Conservation (phyloP, 2,113 vertebrate species). For the Chlorodrepanis virens region DNA sequence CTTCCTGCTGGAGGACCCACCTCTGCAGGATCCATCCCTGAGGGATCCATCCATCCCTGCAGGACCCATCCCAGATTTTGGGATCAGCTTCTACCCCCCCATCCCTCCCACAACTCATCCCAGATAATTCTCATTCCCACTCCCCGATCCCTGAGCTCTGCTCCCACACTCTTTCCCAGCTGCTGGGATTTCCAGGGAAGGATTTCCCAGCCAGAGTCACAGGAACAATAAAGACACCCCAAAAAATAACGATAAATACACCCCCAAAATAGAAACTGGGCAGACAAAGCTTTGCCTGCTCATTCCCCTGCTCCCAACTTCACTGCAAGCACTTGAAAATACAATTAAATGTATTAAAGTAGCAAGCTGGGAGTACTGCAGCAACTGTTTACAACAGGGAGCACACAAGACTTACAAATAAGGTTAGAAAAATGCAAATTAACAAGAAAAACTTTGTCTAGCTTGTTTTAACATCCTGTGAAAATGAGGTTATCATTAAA, state of each 20-base stretch:
- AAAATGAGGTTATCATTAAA: not conserved
- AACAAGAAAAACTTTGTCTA: not conserved
- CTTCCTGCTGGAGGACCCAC: too few relatives aligned
- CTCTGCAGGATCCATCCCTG: not conserved
- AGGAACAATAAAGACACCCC: accelerated
- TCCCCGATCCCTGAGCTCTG: accelerated
- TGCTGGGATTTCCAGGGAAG: not conserved
- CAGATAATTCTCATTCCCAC: accelerated
- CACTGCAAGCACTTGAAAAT: not conserved
- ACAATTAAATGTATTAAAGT: accelerated
- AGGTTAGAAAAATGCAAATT: not conserved
- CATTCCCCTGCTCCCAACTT: not conserved
- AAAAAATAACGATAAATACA: not conserved
- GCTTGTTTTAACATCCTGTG: not conserved
- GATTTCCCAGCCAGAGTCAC: not conserved
- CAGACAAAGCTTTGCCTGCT: not conserved
- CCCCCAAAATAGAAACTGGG: not conserved
- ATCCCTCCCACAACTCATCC: not conserved
- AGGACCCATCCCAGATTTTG: accelerated
- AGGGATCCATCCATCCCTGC: too few relatives aligned
- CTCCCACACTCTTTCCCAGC: not conserved
- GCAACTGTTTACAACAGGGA: accelerated
- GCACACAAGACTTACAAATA: accelerated
- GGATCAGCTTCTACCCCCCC: not conserved
- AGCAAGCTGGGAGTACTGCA: accelerated